Evolutionary conservation across 2,113 vertebrate genomes (phyloP).

Genomic region (Paralichthys olivaceus): DNA sequence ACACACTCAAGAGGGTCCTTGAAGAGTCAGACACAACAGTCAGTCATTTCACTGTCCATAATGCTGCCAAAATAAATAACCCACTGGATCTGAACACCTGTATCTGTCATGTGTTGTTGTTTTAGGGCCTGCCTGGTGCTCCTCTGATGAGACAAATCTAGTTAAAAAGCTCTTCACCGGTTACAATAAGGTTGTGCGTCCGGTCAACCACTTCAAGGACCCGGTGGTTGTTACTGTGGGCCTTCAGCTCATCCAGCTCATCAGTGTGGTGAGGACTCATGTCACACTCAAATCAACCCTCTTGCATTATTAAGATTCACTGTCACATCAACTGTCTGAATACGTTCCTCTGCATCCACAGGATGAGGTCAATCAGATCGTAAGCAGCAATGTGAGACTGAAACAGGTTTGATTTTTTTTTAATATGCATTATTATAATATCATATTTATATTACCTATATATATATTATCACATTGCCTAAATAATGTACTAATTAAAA

Average conservation of each 20-base stretch:
- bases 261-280: conserved; percentile 88
- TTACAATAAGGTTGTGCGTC: conserved; percentile 92
- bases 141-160: conserved; percentile 86
- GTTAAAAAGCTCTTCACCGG: conserved; percentile 86
- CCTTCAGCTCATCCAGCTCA: conserved; percentile 97
- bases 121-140: conserved; percentile 72
- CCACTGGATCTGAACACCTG: background rate
- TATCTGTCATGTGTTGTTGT: conserved; percentile 1
- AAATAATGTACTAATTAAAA: background rate
- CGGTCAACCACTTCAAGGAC: conserved; percentile 88
- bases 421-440: background rate
- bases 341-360: conserved; percentile 61
- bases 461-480: no score
- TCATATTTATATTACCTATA: background rate
- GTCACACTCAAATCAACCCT: background rate
- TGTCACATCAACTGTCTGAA: conserved; percentile 36
- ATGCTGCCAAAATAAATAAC: background rate
- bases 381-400: conserved; percentile 91
- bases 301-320: conserved; percentile 1
- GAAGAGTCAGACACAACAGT: background rate
- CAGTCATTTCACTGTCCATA: background rate
- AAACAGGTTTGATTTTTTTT: conserved; percentile 84
- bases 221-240: conserved; percentile 90
- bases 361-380: conserved; percentile 98
- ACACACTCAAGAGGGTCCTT: background rate